Evolutionary conservation across 2,888 invertebrate genomes (phyloP).

Genomic region (Acleris sparsana): DNA sequence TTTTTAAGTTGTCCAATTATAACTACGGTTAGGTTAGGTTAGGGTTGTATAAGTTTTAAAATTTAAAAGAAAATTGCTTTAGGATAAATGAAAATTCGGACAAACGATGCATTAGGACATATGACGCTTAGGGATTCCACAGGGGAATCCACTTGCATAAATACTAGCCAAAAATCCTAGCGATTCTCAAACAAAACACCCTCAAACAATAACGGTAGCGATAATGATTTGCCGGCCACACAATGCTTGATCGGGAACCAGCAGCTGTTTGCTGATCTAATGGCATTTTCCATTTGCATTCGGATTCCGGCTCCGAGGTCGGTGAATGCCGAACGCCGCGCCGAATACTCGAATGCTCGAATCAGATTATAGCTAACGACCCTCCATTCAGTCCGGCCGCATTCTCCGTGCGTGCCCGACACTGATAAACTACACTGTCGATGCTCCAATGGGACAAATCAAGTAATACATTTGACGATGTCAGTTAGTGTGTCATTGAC

Average conservation of each 20-base stretch:
- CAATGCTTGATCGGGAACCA: constrained; percentile 60
- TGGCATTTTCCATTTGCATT: constrained; percentile 80
- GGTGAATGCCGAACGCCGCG: constrained; percentile 55
- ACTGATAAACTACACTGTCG: constrained; percentile 54
- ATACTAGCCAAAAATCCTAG: neutral
- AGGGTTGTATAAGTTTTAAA: no score
- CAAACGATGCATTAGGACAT: no score
- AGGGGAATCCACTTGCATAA: no score
- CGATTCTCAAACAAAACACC: constrained; percentile 1
- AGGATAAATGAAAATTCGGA: no score
- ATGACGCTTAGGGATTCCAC: no score
- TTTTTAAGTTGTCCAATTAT: no score
- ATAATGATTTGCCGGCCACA: constrained; percentile 61
- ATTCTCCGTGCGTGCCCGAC: constrained; percentile 53
- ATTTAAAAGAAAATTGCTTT: no score
- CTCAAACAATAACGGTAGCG: constrained; percentile 27
- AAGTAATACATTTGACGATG: constrained; percentile 14
- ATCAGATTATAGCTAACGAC: constrained; percentile 80
- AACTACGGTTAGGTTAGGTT: no score
- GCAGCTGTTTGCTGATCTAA: constrained; percentile 77
- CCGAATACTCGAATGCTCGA: constrained; percentile 67
- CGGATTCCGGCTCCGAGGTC: constrained; percentile 64
- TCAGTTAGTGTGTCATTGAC: constrained; percentile 25
- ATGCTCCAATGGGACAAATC: constrained; percentile 20
- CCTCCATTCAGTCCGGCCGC: constrained; percentile 68